Percentiles rank a stretch among this genome's conserved stretches.
Conservation (phyloP, 2,113 vertebrate species). For the Leucoraja erinaceus region DNA sequence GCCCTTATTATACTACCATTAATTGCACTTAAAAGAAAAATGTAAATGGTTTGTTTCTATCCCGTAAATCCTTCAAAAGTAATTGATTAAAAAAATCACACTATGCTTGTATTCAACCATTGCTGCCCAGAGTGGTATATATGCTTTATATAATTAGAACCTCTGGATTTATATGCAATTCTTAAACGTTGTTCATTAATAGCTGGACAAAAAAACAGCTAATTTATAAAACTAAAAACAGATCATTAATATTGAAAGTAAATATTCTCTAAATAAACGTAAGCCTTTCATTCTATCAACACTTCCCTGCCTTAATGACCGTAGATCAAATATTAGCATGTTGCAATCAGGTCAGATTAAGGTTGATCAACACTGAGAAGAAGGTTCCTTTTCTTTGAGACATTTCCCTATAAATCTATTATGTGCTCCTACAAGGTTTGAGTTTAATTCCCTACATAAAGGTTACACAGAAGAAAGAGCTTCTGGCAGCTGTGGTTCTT, state of each 20-base stretch:
- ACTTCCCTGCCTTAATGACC: background rate
- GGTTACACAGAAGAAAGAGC: background rate
- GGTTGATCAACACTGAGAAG: slow-evolving; percentile 2
- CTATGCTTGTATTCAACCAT: background rate
- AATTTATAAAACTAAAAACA: background rate
- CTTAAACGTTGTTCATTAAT: background rate
- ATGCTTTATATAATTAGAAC: background rate
- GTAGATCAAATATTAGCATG: background rate
- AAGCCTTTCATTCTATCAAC: background rate
- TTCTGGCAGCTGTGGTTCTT: background rate
- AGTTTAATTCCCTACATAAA: background rate
- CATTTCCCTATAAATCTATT: background rate
- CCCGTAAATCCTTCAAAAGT: background rate
- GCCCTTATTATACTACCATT: background rate
- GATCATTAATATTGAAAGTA: background rate
- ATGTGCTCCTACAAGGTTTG: background rate
- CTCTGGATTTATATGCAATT: background rate
- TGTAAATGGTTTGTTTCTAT: background rate
- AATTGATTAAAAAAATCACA: background rate
- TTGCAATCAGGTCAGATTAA: background rate
- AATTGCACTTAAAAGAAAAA: slow-evolving; percentile 6
- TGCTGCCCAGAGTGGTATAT: background rate
- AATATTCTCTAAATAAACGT: background rate
- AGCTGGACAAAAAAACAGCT: background rate
- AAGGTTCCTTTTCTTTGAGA: background rate